These are phyloP conservation scores for Labeo calbasu DNA, from an alignment of 2,797 vertebrate genomes.

Conservation along the genomic window DNA sequence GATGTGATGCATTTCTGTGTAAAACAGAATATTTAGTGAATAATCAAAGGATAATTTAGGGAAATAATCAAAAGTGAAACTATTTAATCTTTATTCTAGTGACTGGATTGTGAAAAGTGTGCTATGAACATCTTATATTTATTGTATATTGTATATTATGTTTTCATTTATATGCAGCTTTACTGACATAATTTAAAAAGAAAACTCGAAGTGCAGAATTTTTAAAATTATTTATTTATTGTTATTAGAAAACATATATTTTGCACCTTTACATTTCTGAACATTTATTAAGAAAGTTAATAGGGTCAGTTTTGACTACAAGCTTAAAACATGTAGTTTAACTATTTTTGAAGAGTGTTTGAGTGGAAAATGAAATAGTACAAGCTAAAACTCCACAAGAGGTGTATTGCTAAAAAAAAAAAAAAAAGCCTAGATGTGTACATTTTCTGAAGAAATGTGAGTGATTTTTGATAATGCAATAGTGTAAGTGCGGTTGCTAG, in stretches of 20 bases:
- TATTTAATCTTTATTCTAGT: not conserved
- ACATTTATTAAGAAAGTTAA: not conserved
- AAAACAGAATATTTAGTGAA: not conserved
- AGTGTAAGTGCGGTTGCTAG: not conserved
- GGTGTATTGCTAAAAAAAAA: not conserved
- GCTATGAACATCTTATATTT: not conserved
- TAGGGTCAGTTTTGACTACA: not conserved
- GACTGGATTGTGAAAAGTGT: not conserved
- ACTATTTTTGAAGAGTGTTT: not conserved
- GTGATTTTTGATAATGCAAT: not conserved
- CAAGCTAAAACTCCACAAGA: not conserved
- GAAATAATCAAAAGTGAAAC: not conserved
- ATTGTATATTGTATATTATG: not conserved
- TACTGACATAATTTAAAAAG: not conserved
- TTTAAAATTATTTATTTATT: not conserved
- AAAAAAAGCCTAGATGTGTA: not conserved
- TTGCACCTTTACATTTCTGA: too few relatives aligned
- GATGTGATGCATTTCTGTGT: not conserved
- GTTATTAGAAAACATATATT: not conserved
- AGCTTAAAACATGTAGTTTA: not conserved
- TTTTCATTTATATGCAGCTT: not conserved
- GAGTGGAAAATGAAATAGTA: not conserved
- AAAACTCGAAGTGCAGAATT: not conserved
- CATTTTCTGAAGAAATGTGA: not conserved
- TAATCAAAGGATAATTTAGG: too few relatives aligned